Conservation (phyloP, 2,113 vertebrate species). For the Synodontis membranacea region DNA sequence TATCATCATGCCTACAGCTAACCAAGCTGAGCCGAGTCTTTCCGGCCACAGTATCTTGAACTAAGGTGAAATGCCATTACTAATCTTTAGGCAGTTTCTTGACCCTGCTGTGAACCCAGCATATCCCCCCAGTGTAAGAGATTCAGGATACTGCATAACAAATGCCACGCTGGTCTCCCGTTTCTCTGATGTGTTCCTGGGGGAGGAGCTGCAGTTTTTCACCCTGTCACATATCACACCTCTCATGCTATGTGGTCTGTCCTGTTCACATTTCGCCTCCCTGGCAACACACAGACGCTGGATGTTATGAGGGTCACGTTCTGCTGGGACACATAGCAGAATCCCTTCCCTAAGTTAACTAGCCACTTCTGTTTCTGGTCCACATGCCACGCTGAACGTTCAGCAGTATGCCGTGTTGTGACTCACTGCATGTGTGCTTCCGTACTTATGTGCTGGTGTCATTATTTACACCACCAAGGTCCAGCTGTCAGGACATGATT, state of each 20-base stretch:
- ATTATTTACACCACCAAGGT: background rate
- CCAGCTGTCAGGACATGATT: background rate
- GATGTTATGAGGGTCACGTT: conserved; percentile 4
- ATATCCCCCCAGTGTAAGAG: background rate
- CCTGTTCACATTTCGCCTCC: conserved; percentile 44
- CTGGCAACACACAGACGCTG: conserved; percentile 11
- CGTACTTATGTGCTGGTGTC: conserved; percentile 11
- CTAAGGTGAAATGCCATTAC: background rate
- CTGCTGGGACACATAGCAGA: background rate
- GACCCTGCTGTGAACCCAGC: background rate
- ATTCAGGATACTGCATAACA: background rate
- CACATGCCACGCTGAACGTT: conserved; percentile 1
- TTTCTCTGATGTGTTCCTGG: conserved; percentile 12
- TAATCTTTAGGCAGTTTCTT: background rate
- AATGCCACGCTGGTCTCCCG: conserved; percentile 1
- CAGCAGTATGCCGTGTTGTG: conserved; percentile 28
- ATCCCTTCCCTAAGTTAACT: background rate
- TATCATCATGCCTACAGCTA: background rate
- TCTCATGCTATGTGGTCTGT: conserved; percentile 37
- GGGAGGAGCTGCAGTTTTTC: conserved; percentile 30
- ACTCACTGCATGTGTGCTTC: background rate
- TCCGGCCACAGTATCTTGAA: conserved; percentile 3
- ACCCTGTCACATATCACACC: conserved; percentile 32
- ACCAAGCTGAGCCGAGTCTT: background rate
- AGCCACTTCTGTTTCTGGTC: conserved; percentile 30